Conservation (phyloP, 2,888 invertebrate genomes). For the Drosophila borealis region DNA sequence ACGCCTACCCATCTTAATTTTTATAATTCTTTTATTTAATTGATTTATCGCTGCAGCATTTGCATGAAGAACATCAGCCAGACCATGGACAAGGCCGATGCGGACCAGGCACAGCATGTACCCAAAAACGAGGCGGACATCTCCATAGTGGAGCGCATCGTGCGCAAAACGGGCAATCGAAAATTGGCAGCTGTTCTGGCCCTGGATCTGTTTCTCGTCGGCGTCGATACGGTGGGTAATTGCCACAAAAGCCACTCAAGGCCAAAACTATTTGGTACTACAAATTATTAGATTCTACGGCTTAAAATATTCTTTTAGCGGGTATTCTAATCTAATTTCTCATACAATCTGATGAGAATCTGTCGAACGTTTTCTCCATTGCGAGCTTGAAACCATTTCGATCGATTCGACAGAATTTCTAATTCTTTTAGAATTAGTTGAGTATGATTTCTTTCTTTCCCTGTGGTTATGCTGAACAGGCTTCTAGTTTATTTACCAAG, state of each 20-base stretch:
- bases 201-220: slow-evolving; percentile 91
- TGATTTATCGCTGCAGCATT: slow-evolving; percentile 83
- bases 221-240: slow-evolving; percentile 90
- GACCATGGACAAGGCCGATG: slow-evolving; percentile 86
- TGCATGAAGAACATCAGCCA: slow-evolving; percentile 87
- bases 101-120: slow-evolving; percentile 42
- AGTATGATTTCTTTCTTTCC: too few species aligned
- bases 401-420: too few species aligned
- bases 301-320: not conserved
- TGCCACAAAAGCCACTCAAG: not conserved
- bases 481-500: too few species aligned
- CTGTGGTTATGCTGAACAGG: too few species aligned
- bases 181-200: slow-evolving; percentile 90
- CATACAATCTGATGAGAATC: not conserved
- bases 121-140: slow-evolving; percentile 85
- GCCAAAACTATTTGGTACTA: not conserved
- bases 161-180: slow-evolving; percentile 86
- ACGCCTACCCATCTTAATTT: not conserved
- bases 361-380: too few species aligned
- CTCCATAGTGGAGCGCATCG: slow-evolving; percentile 87
- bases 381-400: too few species aligned
- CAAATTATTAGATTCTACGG: not conserved
- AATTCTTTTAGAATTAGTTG: too few species aligned
- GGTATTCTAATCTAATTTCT: not conserved
- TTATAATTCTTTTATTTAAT: slow-evolving; percentile 4